phyloP scores from a whole-genome alignment of 2,113 vertebrate genomes.

The Beaufortia kweichowensis region DNA sequence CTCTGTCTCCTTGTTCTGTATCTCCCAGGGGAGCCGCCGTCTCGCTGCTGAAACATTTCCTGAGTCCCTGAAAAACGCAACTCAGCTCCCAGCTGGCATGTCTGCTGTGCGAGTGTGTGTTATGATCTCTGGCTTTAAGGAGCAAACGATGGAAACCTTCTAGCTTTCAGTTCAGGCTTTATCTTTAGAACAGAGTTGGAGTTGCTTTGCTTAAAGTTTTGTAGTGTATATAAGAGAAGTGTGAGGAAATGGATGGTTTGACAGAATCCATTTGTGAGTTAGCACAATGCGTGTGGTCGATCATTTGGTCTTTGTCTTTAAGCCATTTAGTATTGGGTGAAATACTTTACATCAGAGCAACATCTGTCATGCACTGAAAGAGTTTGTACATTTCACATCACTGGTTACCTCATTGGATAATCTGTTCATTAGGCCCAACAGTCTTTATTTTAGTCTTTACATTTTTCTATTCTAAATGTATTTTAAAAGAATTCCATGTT shows the following conservation, averaged over 20 bases:
- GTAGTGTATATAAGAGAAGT: not conserved
- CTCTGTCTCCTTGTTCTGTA: not conserved
- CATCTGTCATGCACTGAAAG: not conserved
- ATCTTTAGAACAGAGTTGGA: not conserved
- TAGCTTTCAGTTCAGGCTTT: slow-evolving; percentile 8
- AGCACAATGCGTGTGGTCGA: slow-evolving; percentile 6
- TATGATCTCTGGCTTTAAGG: not conserved
- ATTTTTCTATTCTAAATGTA: slow-evolving; percentile 18
- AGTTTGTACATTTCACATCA: not conserved
- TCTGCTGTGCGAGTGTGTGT: slow-evolving; percentile 54
- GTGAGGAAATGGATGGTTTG: slow-evolving; percentile 29
- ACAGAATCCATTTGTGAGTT: not conserved
- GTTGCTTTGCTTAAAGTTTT: slow-evolving; percentile 18
- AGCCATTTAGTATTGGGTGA: not conserved
- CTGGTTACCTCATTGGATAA: not conserved
- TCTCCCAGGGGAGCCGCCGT: slow-evolving; percentile 63
- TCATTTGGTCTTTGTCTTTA: slow-evolving; percentile 23
- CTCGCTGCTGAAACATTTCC: slow-evolving; percentile 78
- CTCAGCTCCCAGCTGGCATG: slow-evolving; percentile 61
- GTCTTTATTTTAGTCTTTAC: not conserved
- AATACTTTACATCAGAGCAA: not conserved
- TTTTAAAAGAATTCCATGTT: slow-evolving; percentile 36
- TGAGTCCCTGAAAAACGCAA: slow-evolving; percentile 64
- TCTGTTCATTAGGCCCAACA: not conserved
- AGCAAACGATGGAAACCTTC: slow-evolving; percentile 3